phyloP scores from a whole-genome alignment of 1,140 invertebrate species.

The Formica exsecta region DNA sequence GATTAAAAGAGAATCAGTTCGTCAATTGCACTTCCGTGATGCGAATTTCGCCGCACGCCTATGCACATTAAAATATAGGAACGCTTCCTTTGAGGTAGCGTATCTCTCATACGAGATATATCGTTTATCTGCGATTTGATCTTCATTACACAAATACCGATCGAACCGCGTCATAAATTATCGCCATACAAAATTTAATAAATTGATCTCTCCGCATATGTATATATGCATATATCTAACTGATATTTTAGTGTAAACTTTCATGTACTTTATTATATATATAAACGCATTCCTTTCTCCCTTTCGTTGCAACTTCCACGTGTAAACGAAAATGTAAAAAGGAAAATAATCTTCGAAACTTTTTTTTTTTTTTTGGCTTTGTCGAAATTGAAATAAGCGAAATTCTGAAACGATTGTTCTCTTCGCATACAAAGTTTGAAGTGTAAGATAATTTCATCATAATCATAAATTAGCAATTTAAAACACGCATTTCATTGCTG shows the following conservation, averaged over 20 bases:
- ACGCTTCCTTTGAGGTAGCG: slow-evolving; percentile 37
- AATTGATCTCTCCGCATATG: not conserved
- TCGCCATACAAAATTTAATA: slow-evolving; percentile 21
- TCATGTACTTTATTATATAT: not conserved
- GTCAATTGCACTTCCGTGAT: not conserved
- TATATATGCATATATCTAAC: slow-evolving; percentile 10
- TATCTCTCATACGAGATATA: slow-evolving; percentile 34
- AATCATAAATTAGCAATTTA: slow-evolving; percentile 41
- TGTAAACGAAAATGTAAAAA: not conserved
- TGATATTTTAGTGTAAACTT: not conserved
- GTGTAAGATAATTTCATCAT: slow-evolving; percentile 10
- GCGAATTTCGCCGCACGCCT: slow-evolving; percentile 24
- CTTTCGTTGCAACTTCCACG: not conserved
- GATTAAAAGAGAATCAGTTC: slow-evolving; percentile 1
- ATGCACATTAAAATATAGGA: slow-evolving; percentile 30
- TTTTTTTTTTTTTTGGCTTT: not conserved
- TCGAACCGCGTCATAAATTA: not conserved
- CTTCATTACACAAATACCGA: slow-evolving; percentile 10
- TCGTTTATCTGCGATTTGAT: slow-evolving; percentile 26
- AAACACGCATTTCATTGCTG: not conserved
- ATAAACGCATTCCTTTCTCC: not conserved
- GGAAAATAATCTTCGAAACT: not conserved
- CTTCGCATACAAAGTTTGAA: not conserved
- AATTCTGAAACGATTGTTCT: not conserved
- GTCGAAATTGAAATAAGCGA: not conserved